Evolutionary conservation across 2,888 invertebrate genomes (phyloP).

Genomic region (Cataglyphis livida): DNA sequence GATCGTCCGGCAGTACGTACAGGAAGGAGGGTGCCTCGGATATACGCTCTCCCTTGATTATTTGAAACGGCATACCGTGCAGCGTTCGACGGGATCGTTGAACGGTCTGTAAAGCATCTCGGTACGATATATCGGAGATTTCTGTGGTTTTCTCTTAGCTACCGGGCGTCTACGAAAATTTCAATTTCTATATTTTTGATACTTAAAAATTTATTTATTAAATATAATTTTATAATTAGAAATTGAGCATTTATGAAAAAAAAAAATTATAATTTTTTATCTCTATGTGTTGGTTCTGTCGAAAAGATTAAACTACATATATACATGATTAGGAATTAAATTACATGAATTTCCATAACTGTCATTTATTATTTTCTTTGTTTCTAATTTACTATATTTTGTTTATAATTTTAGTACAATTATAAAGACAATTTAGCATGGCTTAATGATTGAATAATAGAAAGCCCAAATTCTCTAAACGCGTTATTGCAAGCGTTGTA

Average conservation of each 20-base stretch:
- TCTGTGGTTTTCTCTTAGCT: background rate
- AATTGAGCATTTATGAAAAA: background rate
- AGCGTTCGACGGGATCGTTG: constrained; percentile 31
- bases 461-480: constrained; percentile 30
- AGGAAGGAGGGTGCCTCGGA: constrained; percentile 74
- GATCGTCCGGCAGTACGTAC: constrained; percentile 65
- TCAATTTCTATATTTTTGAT: background rate
- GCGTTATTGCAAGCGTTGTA: constrained; percentile 21
- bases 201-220: background rate
- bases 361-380: background rate
- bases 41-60: constrained; percentile 67
- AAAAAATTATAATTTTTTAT: background rate
- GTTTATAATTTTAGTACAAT: background rate
- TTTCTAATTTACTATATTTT: background rate
- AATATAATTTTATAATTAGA: background rate
- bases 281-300: background rate
- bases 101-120: constrained; percentile 24
- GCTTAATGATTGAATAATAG: constrained; percentile 29
- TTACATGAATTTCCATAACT: background rate
- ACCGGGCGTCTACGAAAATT: background rate
- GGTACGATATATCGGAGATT: constrained; percentile 4
- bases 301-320: background rate
- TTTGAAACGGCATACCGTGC: constrained; percentile 63
- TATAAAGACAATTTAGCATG: constrained; percentile 6
- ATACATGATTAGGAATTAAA: background rate